Conservation (phyloP, 2,113 vertebrate genomes). For the Clarias magur region DNA sequence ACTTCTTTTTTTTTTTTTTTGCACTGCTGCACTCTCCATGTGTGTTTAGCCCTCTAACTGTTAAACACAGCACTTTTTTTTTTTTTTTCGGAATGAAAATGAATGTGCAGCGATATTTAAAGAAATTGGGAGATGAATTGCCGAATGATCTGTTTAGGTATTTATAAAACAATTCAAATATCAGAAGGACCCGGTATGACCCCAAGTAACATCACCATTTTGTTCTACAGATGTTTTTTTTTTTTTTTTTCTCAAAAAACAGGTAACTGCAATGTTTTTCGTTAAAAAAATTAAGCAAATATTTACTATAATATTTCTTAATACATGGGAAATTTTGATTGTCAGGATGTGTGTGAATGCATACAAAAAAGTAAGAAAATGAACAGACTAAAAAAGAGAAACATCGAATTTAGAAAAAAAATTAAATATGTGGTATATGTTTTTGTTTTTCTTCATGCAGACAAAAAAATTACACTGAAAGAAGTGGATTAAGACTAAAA, state of each 20-base stretch:
- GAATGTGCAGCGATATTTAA: constrained; percentile 71
- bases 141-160: constrained; percentile 38
- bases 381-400: constrained; percentile 48
- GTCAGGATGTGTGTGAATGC: constrained; percentile 47
- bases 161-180: constrained; percentile 44
- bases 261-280: constrained; percentile 45
- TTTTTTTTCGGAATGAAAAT: constrained; percentile 68
- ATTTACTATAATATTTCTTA: background rate
- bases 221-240: constrained; percentile 25
- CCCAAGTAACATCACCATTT: constrained; percentile 39
- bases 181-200: constrained; percentile 42
- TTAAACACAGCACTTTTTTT: constrained; percentile 72
- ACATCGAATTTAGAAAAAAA: constrained; percentile 48
- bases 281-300: constrained; percentile 16
- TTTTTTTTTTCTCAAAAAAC: constrained; percentile 38
- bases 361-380: constrained; percentile 42
- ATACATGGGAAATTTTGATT: constrained; percentile 35
- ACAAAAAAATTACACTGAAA: constrained; percentile 72
- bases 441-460: constrained; percentile 61
- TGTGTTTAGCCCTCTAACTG: constrained; percentile 55
- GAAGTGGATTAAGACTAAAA: constrained; percentile 73
- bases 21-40: constrained; percentile 65
- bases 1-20: constrained; percentile 26
- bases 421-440: constrained; percentile 61
- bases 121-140: constrained; percentile 46